These are phyloP conservation scores for Drosophila elegans DNA, from an alignment of 1,140 invertebrate genomes.

Conservation along the genomic window DNA sequence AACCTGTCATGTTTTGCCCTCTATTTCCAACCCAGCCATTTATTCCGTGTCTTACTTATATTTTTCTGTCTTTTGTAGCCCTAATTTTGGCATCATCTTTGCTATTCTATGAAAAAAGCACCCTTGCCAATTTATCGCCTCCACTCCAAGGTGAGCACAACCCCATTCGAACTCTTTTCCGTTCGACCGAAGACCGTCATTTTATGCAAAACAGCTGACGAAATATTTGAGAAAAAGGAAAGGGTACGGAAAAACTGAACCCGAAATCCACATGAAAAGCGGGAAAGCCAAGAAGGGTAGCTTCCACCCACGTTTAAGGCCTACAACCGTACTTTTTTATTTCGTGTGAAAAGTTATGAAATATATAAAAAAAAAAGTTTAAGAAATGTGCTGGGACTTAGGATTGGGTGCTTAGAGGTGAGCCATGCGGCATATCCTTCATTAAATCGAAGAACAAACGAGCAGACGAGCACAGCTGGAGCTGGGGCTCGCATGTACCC, in stretches of 20 bases:
- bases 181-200: conserved; percentile 24
- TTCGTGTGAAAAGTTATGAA: conserved; percentile 70
- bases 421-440: conserved; percentile 78
- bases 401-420: conserved; percentile 54
- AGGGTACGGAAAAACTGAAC: conserved; percentile 25
- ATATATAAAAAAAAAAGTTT: conserved; percentile 58
- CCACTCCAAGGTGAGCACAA: conserved; percentile 40
- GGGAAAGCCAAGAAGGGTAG: conserved; percentile 13
- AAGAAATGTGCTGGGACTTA: conserved; percentile 26
- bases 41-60: conserved; percentile 10
- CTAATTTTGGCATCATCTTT: conserved; percentile 51
- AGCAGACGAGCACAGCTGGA: conserved; percentile 62
- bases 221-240: conserved; percentile 42
- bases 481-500: conserved; percentile 44
- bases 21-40: not conserved
- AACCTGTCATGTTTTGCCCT: conserved; percentile 1
- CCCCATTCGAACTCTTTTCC: conserved; percentile 44
- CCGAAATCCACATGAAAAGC: conserved; percentile 64
- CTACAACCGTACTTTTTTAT: conserved; percentile 69
- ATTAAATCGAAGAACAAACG: conserved; percentile 84
- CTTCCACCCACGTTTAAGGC: conserved; percentile 49
- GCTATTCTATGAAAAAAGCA: conserved; percentile 4
- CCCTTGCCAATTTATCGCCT: conserved; percentile 9
- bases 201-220: conserved; percentile 72
- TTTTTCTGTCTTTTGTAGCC: conserved; percentile 30